phyloP scores from a whole-genome alignment of 37 sponge, comb jelly and placozoan genomes.

The Bolinopsis microptera region DNA sequence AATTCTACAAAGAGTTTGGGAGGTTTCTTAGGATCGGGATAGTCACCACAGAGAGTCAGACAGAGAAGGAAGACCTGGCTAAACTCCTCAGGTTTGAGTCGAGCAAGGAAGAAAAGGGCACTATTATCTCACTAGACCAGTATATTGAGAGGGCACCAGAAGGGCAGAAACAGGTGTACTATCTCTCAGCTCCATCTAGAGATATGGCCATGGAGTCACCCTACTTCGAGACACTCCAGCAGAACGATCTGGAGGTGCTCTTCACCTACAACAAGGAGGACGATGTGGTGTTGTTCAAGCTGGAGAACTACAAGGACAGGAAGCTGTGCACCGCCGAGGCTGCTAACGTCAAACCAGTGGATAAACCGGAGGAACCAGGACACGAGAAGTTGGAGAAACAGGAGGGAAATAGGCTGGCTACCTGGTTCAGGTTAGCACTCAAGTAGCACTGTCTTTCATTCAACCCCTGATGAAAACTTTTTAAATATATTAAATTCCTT shows the following conservation, averaged over 20 bases:
- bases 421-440: constrained; percentile 51
- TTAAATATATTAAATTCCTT: no score
- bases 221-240: constrained; percentile 66
- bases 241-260: constrained; percentile 68
- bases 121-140: constrained; percentile 35
- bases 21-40: constrained; percentile 65
- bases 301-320: constrained; percentile 58
- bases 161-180: constrained; percentile 67
- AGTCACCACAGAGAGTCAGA: constrained; percentile 52
- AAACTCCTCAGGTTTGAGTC: constrained; percentile 70
- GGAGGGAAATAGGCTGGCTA: constrained; percentile 38
- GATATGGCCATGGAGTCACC: constrained; percentile 69
- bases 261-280: constrained; percentile 70
- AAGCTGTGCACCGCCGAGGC: constrained; percentile 52
- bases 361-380: background rate
- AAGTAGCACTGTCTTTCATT: no score
- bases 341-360: background rate
- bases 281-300: constrained; percentile 67
- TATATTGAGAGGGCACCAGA: constrained; percentile 56
- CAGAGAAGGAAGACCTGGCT: constrained; percentile 67
- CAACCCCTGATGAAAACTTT: no score
- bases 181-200: constrained; percentile 39
- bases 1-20: constrained; percentile 66
- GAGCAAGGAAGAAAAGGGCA: constrained; percentile 51
- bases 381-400: background rate